These are phyloP conservation scores for Sogatella furcifera DNA, from an alignment of 1,140 invertebrate genomes.

Conservation along the genomic window DNA sequence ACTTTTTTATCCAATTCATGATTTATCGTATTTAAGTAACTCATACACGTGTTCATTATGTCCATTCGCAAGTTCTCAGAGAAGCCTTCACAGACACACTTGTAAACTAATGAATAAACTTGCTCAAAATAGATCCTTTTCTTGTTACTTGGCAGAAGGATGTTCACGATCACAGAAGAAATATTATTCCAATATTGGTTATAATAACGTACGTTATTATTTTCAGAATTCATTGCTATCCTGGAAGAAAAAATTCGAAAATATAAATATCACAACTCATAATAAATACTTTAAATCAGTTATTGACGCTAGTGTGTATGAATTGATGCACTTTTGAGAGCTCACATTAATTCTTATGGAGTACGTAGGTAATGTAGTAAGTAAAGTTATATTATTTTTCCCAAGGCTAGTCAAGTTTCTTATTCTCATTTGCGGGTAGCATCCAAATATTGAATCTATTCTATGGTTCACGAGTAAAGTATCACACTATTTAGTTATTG, in stretches of 20 bases:
- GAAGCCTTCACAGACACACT: background rate
- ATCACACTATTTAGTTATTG: too few relatives aligned
- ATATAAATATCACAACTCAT: too few relatives aligned
- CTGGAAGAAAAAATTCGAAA: background rate
- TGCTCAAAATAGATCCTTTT: background rate
- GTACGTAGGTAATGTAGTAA: too few relatives aligned
- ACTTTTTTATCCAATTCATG: background rate
- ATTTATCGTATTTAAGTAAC: background rate
- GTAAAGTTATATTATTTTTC: too few relatives aligned
- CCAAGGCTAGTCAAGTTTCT: too few relatives aligned
- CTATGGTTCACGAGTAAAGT: too few relatives aligned
- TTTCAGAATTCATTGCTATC: background rate
- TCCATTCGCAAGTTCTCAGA: background rate
- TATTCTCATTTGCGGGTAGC: too few relatives aligned
- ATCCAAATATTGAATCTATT: too few relatives aligned
- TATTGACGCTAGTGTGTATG: too few relatives aligned
- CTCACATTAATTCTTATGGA: too few relatives aligned
- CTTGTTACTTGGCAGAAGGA: background rate
- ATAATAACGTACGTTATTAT: background rate
- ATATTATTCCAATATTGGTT: background rate
- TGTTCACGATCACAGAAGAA: background rate
- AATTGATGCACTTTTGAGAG: too few relatives aligned
- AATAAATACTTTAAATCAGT: too few relatives aligned
- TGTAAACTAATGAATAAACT: background rate
- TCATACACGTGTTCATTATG: background rate